Evolutionary conservation across 1,140 invertebrate species (phyloP), one percentile per base, ranked within the genome.

Genomic region (Sarcophaga bullata): DNA sequence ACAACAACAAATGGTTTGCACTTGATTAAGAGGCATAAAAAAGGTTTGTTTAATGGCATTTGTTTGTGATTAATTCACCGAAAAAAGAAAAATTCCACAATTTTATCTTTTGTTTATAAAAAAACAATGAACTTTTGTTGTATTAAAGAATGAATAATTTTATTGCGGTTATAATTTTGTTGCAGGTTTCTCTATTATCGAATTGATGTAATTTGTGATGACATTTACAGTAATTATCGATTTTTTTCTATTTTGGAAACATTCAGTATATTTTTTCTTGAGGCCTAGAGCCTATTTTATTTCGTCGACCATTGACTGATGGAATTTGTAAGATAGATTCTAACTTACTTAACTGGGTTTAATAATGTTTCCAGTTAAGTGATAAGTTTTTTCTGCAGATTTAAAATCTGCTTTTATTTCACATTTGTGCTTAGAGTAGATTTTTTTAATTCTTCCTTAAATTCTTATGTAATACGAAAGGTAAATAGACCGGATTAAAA

Each of bases 231-330:
- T 19, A 68, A 68, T 19, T 68, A 68, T 68, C 62, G 62, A 68
- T 68, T 68, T 68, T 68, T 13, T 68, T 68, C 62, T 68, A 68
- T 68, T 68, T 68, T 68, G 17, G 17, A 68, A 68, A 68, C 62
- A 17, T 68, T 68, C 17, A 68, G 62, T 58, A 13, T 13, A 19
- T 68, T 68, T 17, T 37, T 37, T 37, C 25, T 37, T 37, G 1
- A 37, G 25, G 25, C 25, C 25, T 1, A 37, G 25, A 37, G 25
- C 19, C 62, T 25, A 46, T 80, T 46, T 80, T 19, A 72, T 72
- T 54, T 54, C 4, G 25, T 37, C 25, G 25, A 4, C 25, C 25
- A 37, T 37, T 37, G 25, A 37, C 25, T 37, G 25, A 37, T 37
- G 25, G 25, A 37, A 37, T 37, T 37, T 37, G 25, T 37, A 37